Evolutionary conservation across 2,888 invertebrate genomes (phyloP), one percentile per base, ranked within the genome.

Genomic region (Leptura quadrifasciata): DNA sequence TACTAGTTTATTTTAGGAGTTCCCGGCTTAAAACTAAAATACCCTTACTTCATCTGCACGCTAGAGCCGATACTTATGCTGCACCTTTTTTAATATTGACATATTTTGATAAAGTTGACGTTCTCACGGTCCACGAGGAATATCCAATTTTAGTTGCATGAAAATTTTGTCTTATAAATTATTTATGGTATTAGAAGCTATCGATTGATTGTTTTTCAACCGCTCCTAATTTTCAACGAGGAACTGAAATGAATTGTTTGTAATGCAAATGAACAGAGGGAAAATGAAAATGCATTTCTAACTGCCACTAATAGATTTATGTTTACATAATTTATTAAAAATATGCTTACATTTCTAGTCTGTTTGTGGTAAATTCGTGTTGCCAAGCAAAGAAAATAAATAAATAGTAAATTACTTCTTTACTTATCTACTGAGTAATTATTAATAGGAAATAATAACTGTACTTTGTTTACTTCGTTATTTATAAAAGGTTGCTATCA

Each of bases 1-100:
- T 84, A 82, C 83, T 80, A 80, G 85, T 86, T 71, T 86, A 86
- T 86, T 86, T 86, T 85, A 85, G 86, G 86, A 85, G 84, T 84
- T 84, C 79, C 78, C 79, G 76, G 83, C 80, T 82, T 79, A 81
- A 82, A 83, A 83, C 82, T 80, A 77, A 82, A 82, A 80, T 79
- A 77, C 79, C 78, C 79, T 76, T 67, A 79, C 65, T 54, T 60
- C 67, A 61, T 61, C 68, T 61, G 68, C 60, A 69, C 61, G 67
- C 60, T 67, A 74, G 68, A 63, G 31, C 65, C 77, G 75, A 77
- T 76, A 78, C 78, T 73, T 74, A 72, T 73, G 78, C 76, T 77
- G 78, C 76, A 78, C 78, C 78, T 80, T 74, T 79, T 80, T 74
- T 74, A 78, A 77, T 80, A 80, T 80, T 78, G 80, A 80, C 80